Conservation (phyloP, 2,797 vertebrate species). For the Saxicola maurus region DNA sequence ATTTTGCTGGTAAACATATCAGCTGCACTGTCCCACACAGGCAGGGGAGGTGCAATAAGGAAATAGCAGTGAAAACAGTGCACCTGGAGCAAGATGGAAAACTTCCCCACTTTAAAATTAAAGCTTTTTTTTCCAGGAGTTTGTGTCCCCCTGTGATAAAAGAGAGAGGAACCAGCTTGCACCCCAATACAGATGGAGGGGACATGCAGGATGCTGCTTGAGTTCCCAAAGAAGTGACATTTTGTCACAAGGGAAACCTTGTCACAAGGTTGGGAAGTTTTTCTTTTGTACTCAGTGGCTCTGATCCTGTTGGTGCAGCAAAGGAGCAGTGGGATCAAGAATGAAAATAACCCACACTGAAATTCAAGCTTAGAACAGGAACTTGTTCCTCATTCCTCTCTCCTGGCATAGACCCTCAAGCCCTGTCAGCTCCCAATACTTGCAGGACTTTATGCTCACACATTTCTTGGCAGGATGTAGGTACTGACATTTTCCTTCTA, state of each 20-base stretch:
- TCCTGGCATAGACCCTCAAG: not conserved
- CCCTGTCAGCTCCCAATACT: not conserved
- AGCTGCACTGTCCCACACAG: not conserved
- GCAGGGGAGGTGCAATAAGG: not conserved
- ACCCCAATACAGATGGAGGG: rapidly evolving
- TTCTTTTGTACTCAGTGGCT: not conserved
- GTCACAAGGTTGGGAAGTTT: not conserved
- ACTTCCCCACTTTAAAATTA: not conserved
- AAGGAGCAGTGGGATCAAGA: not conserved
- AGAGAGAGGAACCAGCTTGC: not conserved
- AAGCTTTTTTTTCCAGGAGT: not conserved
- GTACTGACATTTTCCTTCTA: not conserved
- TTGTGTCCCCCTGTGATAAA: not conserved
- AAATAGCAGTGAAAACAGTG: not conserved
- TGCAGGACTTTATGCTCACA: not conserved
- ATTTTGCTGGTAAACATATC: conserved; percentile 21
- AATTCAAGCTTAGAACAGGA: not conserved
- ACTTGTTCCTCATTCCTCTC: not conserved
- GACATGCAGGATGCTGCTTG: rapidly evolving
- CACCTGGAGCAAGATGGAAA: not conserved
- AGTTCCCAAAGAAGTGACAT: not conserved
- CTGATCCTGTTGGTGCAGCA: not conserved
- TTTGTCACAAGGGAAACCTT: not conserved
- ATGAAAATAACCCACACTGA: not conserved
- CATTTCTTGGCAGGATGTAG: not conserved